Conservation (phyloP, 2,888 invertebrate genomes). For the Ethmia dodecea region DNA sequence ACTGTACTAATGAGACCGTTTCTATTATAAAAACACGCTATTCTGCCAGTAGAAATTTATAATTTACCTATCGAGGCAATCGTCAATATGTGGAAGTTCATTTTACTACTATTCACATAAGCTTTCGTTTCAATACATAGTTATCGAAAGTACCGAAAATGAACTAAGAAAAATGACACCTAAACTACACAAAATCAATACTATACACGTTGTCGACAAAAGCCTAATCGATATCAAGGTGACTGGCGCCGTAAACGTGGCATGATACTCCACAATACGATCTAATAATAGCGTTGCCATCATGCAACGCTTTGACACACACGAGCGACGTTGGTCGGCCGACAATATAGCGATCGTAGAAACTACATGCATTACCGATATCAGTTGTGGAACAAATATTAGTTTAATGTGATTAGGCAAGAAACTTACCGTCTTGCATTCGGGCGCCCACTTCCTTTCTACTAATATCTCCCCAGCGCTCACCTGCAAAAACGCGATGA, state of each 20-base stretch:
- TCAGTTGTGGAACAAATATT: constrained; percentile 2
- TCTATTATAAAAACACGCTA: too few species aligned
- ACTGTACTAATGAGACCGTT: too few species aligned
- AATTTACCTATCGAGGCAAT: too few species aligned
- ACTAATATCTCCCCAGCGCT: constrained; percentile 67
- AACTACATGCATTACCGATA: constrained; percentile 8
- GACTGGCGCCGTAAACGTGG: constrained; percentile 46
- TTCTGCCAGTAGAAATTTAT: too few species aligned
- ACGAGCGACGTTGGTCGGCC: constrained; percentile 23
- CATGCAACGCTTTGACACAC: constrained; percentile 48
- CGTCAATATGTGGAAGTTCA: too few species aligned
- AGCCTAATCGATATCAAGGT: constrained; percentile 58
- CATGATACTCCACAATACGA: constrained; percentile 42
- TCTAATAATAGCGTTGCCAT: constrained; percentile 58
- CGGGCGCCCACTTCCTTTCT: constrained; percentile 67
- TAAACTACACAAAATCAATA: constrained; percentile 23
- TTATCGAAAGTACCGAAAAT: constrained; percentile 1
- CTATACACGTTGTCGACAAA: constrained; percentile 26
- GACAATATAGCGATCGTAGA: constrained; percentile 15
- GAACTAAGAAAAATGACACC: not conserved
- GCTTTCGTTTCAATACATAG: not conserved
- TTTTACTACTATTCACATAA: too few species aligned
- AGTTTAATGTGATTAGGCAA: constrained; percentile 25
- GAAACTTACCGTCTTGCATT: constrained; percentile 69
- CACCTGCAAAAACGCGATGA: constrained; percentile 73